Conservation (phyloP, 2,113 vertebrate species). For the Sporophila hypoxantha region DNA sequence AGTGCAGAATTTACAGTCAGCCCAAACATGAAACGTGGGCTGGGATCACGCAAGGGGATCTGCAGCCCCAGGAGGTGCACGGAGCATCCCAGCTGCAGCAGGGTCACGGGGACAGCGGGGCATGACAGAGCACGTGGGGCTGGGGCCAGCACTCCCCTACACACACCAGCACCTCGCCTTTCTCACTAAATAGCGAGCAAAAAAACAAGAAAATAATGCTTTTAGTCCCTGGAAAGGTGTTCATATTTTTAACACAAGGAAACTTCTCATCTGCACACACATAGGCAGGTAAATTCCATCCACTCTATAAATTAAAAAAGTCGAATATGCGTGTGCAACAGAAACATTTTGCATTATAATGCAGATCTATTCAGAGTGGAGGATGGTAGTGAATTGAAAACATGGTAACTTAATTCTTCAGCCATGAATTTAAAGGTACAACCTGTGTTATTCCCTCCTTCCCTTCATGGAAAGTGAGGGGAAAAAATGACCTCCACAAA, state of each 20-base stretch:
- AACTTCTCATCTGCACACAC: not conserved
- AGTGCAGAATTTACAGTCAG: not conserved
- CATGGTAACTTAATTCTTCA: not conserved
- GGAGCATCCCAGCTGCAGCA: not conserved
- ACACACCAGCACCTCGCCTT: not conserved
- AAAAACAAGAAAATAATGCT: rapidly evolving
- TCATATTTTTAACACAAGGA: not conserved
- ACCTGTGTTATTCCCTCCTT: not conserved
- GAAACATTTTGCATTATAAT: not conserved
- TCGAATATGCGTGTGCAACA: rapidly evolving
- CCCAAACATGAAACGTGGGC: not conserved
- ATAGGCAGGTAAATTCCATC: not conserved
- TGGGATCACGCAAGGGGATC: not conserved
- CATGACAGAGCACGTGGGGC: rapidly evolving
- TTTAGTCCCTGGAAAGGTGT: not conserved
- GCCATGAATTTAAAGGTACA: not conserved
- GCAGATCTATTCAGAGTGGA: not conserved
- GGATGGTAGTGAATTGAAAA: not conserved
- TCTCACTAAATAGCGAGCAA: not conserved
- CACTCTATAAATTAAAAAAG: not conserved
- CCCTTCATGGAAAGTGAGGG: rapidly evolving
- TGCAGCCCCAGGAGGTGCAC: not conserved
- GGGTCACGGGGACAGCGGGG: rapidly evolving
- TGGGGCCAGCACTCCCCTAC: not conserved
- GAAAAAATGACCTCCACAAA: not conserved